phyloP scores from a whole-genome alignment of 2,113 vertebrate genomes.

The Cryptomyrus ogoouensis region DNA sequence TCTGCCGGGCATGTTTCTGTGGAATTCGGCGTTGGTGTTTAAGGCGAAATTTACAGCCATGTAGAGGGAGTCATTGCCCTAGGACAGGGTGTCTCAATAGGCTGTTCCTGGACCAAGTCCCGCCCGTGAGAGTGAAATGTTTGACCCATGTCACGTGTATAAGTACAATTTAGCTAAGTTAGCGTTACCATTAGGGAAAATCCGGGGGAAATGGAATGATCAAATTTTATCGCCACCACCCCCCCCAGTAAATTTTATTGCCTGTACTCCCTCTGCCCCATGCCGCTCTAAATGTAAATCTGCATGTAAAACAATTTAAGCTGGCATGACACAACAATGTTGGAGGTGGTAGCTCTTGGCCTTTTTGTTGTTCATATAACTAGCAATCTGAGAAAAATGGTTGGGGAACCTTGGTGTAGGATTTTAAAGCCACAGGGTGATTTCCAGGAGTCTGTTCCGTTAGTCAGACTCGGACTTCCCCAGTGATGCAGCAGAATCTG shows the following conservation, averaged over 20 bases:
- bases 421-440: not conserved
- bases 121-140: not conserved
- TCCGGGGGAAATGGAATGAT: not conserved
- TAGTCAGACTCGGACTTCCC: not conserved
- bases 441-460: not conserved
- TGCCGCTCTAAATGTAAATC: not conserved
- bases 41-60: not conserved
- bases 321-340: not conserved
- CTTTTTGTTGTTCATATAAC: not conserved
- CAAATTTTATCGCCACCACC: not conserved
- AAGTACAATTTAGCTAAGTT: not conserved
- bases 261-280: not conserved
- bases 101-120: not conserved
- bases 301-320: not conserved
- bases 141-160: not conserved
- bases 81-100: not conserved
- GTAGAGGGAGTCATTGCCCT: not conserved
- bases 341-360: not conserved
- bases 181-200: not conserved
- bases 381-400: not conserved
- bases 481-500: not conserved
- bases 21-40: not conserved
- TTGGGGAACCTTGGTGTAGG: not conserved
- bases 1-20: constrained; percentile 4
- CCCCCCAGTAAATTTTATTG: not conserved